These are phyloP conservation scores for Melinaea marsaeus DNA, from an alignment of 2,888 invertebrate genomes.

Conservation along the genomic window DNA sequence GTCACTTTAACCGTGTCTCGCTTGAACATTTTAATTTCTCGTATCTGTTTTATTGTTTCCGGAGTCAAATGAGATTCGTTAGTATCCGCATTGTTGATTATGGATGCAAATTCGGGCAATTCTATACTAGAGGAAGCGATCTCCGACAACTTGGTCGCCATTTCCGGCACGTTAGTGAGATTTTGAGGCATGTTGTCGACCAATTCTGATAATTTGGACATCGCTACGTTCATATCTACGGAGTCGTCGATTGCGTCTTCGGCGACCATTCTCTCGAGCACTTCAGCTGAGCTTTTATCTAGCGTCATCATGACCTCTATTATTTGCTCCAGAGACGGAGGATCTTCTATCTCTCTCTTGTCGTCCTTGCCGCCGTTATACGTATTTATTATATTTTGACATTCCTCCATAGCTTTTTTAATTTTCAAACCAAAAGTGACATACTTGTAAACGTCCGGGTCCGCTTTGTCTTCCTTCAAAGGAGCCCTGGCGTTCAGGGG, in stretches of 20 bases:
- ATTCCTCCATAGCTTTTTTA: conserved; percentile 71
- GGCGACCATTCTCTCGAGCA: conserved; percentile 55
- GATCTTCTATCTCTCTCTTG: conserved; percentile 44
- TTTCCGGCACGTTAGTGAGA: conserved; percentile 68
- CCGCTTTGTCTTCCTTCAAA: conserved; percentile 32
- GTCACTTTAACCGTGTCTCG: conserved; percentile 68
- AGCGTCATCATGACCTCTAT: conserved; percentile 67
- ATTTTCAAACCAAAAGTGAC: conserved; percentile 67
- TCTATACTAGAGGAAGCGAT: conserved; percentile 63
- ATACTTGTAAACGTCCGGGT: conserved; percentile 57
- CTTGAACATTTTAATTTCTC: conserved; percentile 65
- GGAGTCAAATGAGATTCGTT: conserved; percentile 67
- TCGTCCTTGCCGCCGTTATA: conserved; percentile 56
- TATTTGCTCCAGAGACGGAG: conserved; percentile 61
- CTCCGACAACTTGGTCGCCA: conserved; percentile 60
- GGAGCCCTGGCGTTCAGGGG: conserved; percentile 55
- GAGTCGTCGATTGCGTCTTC: conserved; percentile 55
- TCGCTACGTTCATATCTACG: conserved; percentile 48
- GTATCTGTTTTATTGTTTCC: conserved; percentile 69
- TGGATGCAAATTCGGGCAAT: conserved; percentile 65
- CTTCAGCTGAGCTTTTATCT: conserved; percentile 61
- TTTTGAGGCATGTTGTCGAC: conserved; percentile 71
- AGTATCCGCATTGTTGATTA: conserved; percentile 60
- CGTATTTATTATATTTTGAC: conserved; percentile 68
- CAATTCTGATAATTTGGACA: conserved; percentile 58